Evolutionary conservation across 1,140 invertebrate genomes (phyloP).

Genomic region (Nymphalis io): DNA sequence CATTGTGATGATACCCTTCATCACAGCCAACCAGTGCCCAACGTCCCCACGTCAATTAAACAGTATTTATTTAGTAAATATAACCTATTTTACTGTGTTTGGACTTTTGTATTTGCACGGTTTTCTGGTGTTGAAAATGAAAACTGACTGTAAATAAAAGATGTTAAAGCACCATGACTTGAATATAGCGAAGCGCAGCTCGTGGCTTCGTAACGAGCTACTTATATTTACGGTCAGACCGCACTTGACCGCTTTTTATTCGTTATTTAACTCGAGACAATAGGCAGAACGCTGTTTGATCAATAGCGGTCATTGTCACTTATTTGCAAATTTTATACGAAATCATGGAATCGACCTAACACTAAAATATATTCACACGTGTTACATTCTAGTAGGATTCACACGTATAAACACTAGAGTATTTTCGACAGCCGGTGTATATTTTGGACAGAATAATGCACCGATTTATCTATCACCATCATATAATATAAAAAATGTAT

Average conservation of each 20-base stretch:
- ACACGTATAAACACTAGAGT: too few relatives aligned
- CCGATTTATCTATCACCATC: too few relatives aligned
- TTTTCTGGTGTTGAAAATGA: neutral
- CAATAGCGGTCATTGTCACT: conserved; percentile 31
- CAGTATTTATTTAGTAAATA: too few relatives aligned
- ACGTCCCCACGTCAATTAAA: too few relatives aligned
- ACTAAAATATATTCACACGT: too few relatives aligned
- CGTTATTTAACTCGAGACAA: conserved; percentile 30
- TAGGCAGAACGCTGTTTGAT: conserved; percentile 28
- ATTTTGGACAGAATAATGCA: too few relatives aligned
- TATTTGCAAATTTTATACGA: conserved; percentile 21
- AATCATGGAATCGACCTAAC: neutral
- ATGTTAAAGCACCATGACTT: conserved; percentile 13
- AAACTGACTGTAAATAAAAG: neutral
- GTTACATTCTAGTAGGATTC: too few relatives aligned
- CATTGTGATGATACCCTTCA: too few relatives aligned
- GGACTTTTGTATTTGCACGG: neutral
- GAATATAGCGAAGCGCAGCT: conserved; percentile 18
- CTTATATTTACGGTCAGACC: conserved; percentile 34
- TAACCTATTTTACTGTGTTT: neutral
- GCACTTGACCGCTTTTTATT: conserved; percentile 37
- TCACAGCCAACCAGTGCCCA: too few relatives aligned
- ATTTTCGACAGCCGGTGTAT: too few relatives aligned
- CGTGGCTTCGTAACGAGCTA: conserved; percentile 27
- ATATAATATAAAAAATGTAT: too few relatives aligned